Conservation (phyloP, 2,113 vertebrate species). For the Delphinapterus leucas region DNA sequence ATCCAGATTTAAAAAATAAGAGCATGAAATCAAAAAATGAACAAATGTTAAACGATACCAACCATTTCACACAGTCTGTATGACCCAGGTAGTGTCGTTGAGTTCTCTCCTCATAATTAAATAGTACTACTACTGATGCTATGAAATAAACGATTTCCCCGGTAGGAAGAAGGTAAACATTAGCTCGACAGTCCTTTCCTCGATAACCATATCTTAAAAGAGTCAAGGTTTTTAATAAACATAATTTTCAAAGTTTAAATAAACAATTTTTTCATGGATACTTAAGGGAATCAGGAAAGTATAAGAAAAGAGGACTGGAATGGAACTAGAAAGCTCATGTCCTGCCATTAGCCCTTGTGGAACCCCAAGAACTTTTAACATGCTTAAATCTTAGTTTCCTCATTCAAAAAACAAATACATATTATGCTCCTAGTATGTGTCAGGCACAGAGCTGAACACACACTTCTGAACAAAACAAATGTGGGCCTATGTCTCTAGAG, state of each 20-base stretch:
- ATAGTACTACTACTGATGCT: slow-evolving; percentile 95
- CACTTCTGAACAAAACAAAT: not conserved
- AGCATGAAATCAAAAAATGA: not conserved
- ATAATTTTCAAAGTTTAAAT: not conserved
- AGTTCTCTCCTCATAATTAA: slow-evolving; percentile 95
- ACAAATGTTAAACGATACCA: slow-evolving; percentile 72
- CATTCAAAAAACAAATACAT: not conserved
- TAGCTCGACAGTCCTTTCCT: slow-evolving; percentile 95
- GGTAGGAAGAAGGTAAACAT: slow-evolving; percentile 95
- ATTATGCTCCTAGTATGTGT: not conserved
- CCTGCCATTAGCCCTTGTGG: not conserved
- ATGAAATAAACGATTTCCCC: slow-evolving; percentile 98
- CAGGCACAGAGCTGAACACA: not conserved
- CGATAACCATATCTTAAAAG: slow-evolving; percentile 93
- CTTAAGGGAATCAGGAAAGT: not conserved
- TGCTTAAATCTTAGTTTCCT: not conserved
- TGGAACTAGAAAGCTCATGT: not conserved
- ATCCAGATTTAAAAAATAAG: not conserved
- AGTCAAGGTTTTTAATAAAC: slow-evolving; percentile 82
- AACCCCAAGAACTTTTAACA: not conserved
- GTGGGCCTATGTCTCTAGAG: not conserved
- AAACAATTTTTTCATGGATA: not conserved
- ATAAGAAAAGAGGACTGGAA: not conserved
- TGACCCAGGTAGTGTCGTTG: slow-evolving; percentile 97
- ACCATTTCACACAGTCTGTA: slow-evolving; percentile 99